Conservation (phyloP, 2,888 invertebrate genomes). For the Tachina grossa region DNA sequence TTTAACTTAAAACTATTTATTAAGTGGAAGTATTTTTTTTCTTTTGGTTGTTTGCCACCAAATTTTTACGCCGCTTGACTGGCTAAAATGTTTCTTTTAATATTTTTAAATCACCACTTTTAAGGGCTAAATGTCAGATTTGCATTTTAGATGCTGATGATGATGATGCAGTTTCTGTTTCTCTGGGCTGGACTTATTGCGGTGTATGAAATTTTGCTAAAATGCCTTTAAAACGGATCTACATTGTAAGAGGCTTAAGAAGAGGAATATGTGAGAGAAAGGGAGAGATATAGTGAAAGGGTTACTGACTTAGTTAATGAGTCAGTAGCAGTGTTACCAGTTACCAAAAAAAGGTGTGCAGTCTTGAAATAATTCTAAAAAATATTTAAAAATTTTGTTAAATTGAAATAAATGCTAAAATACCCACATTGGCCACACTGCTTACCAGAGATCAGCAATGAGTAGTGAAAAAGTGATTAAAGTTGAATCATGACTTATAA, state of each 20-base stretch:
- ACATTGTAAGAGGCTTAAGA: conserved; percentile 17
- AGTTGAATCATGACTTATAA: too few species aligned
- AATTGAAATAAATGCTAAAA: too few species aligned
- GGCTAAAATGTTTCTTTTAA: conserved; percentile 60
- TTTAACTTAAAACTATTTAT: conserved; percentile 6
- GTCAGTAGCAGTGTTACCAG: background rate
- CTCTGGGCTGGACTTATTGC: conserved; percentile 16
- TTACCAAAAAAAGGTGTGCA: too few species aligned
- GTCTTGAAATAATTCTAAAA: too few species aligned
- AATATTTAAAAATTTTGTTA: too few species aligned
- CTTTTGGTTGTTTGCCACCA: background rate
- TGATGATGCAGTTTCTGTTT: conserved; percentile 48
- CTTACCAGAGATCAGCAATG: too few species aligned
- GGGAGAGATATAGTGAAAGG: background rate
- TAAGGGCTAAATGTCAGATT: conserved; percentile 70
- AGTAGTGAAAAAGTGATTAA: too few species aligned
- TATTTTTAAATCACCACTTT: conserved; percentile 68
- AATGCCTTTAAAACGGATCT: background rate
- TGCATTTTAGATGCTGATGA: conserved; percentile 1
- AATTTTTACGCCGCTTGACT: conserved; percentile 34
- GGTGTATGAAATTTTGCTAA: conserved; percentile 15
- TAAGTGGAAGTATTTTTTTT: background rate
- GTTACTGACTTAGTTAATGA: background rate
- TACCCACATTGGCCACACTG: too few species aligned
- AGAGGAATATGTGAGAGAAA: background rate